Evolutionary conservation across 2,113 vertebrate species (phyloP).

Genomic region (Struthidea cinerea): DNA sequence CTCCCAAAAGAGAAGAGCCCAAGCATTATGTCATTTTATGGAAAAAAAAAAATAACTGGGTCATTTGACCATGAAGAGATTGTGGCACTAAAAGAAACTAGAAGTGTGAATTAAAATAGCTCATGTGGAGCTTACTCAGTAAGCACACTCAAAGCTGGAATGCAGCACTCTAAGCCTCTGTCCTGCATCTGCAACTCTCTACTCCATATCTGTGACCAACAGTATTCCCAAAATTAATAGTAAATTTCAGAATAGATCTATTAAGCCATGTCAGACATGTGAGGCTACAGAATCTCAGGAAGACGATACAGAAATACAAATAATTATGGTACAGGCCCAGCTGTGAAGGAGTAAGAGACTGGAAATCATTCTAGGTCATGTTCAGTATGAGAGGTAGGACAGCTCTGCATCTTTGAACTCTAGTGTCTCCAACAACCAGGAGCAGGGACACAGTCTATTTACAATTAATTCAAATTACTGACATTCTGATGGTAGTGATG

Average conservation of each 20-base stretch:
- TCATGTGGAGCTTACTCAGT: neutral
- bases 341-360: neutral
- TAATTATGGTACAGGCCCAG: neutral
- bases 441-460: neutral
- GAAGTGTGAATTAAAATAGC: neutral
- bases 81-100: neutral
- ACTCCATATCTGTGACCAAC: rapidly evolving
- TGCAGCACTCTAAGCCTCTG: neutral
- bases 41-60: neutral
- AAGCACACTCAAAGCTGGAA: neutral
- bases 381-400: neutral
- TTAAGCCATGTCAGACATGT: neutral
- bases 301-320: neutral
- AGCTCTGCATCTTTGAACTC: neutral
- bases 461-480: neutral
- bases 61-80: neutral
- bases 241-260: neutral
- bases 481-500: neutral
- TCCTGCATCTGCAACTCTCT: neutral
- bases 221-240: neutral
- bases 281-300: neutral
- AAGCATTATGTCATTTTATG: neutral
- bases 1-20: neutral
- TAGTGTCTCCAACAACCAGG: neutral
- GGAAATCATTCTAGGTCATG: neutral